Percentiles rank a stretch among this genome's conserved stretches.
Evolutionary conservation across 2,113 vertebrate species (phyloP).

Genomic region (Platycercus adscitus): DNA sequence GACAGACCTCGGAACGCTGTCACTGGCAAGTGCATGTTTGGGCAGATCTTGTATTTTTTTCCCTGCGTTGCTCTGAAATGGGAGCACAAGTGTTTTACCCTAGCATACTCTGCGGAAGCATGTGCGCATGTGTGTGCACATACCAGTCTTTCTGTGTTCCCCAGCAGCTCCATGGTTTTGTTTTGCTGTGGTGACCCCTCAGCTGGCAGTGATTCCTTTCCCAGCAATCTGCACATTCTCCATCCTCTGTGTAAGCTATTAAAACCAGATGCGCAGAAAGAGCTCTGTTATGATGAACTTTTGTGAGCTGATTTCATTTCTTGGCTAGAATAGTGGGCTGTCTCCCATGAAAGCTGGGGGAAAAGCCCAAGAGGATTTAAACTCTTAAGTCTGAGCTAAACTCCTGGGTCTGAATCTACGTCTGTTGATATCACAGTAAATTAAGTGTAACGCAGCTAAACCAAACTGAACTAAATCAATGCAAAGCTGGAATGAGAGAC

Average conservation of each 20-base stretch:
- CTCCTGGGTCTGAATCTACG: background rate
- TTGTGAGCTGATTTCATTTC: background rate
- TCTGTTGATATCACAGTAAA: background rate
- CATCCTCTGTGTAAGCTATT: background rate
- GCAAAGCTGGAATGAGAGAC: background rate
- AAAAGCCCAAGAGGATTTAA: background rate
- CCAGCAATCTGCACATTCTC: slow-evolving; percentile 20
- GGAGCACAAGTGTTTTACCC: background rate
- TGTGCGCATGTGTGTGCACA: background rate
- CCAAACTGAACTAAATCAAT: background rate
- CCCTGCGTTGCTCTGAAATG: background rate
- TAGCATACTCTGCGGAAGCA: background rate
- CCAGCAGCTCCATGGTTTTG: background rate
- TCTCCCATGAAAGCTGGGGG: background rate
- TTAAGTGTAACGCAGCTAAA: background rate
- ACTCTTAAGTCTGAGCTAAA: background rate
- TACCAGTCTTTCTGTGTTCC: background rate
- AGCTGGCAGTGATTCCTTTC: slow-evolving; percentile 5
- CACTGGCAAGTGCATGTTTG: background rate
- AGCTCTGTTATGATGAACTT: background rate
- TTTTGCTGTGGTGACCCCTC: background rate
- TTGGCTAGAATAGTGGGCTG: background rate
- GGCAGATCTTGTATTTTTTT: background rate
- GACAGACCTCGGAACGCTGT: background rate
- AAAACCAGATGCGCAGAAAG: slow-evolving; percentile 4